Base-by-base conservation (phyloP, 2,888 invertebrate genomes). In the Cyrtodaria siliqua region DNA sequence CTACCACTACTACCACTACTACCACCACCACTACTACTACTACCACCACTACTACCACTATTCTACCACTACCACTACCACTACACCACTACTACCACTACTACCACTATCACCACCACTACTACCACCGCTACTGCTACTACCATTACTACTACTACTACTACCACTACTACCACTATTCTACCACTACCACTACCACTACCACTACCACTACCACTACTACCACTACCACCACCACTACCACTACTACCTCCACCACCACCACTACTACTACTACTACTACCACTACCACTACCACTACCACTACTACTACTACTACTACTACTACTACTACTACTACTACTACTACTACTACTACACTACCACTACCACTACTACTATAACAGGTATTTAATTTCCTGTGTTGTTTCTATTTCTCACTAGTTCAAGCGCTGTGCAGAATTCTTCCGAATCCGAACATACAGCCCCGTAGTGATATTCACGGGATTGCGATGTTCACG, bases 401-500 rank as follows among this genome's bases (percentile, higher is more conserved):
- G n/a, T 33, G 33, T 8, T 33, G 33, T 33, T 33, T 33, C 33
- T 33, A 8, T 12, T 33, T 33, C 12, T 12, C 12, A 12, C 33
- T 64, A 80, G 80, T 80, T 12, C 80, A 80, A 40, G 80, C 80
- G 1, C 29, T 73, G n/a, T 80, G 80, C 52, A 59, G 64, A 44
- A 1, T 80, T 14, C 56, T 20, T 4, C 69, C 80, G 2, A 80
- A 80, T 50, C 69, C 69, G 9, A 76, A 53, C 23, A 23, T 49
- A 1, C 6, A 12, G 4, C 52, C 59, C 12, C 29, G 27, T 6
- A 18, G 33, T 8, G 47, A 70, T 52, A 62, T 80, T 9, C 42
- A 57, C 1, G 80, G 80, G 12, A 27, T 80, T 9, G 63, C 73
- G 9, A 66, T 76, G 9, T 73, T 80, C 33, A 80, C 80, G 18